Evolutionary conservation across 2,113 vertebrate species (phyloP).

Genomic region (Camelus dromedarius): DNA sequence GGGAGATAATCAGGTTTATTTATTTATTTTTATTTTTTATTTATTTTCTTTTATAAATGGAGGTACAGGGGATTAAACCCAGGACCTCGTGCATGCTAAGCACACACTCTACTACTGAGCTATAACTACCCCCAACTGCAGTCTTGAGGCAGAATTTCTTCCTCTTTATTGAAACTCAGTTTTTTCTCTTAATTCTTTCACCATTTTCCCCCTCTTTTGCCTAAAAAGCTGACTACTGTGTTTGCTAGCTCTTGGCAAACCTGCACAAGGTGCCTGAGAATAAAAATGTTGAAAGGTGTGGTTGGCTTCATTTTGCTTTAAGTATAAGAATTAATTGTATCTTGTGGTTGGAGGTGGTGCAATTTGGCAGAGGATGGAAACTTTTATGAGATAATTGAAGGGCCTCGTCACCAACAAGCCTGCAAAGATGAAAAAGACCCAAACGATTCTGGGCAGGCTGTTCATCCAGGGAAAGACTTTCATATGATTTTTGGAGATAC

Average conservation of each 20-base stretch:
- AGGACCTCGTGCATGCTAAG: too few relatives aligned
- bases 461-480: neutral
- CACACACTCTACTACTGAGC: too few relatives aligned
- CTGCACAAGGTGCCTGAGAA: neutral
- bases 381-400: slow-evolving; percentile 49
- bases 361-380: slow-evolving; percentile 39
- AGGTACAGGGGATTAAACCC: too few relatives aligned
- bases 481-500: neutral
- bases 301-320: neutral
- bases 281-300: neutral
- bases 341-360: neutral
- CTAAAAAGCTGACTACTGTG: neutral
- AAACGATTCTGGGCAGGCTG: neutral
- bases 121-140: neutral
- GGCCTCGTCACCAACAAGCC: neutral
- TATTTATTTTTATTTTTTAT: too few relatives aligned
- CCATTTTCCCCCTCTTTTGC: neutral
- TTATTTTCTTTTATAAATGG: too few relatives aligned
- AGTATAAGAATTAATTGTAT: slow-evolving; percentile 31
- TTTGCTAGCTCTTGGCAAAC: neutral
- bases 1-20: too few relatives aligned
- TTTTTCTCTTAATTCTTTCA: neutral
- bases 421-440: slow-evolving; percentile 60
- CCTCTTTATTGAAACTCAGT: neutral
- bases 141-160: neutral